phyloP scores from a whole-genome alignment of 2,888 invertebrate genomes.

The Mimas tiliae region DNA sequence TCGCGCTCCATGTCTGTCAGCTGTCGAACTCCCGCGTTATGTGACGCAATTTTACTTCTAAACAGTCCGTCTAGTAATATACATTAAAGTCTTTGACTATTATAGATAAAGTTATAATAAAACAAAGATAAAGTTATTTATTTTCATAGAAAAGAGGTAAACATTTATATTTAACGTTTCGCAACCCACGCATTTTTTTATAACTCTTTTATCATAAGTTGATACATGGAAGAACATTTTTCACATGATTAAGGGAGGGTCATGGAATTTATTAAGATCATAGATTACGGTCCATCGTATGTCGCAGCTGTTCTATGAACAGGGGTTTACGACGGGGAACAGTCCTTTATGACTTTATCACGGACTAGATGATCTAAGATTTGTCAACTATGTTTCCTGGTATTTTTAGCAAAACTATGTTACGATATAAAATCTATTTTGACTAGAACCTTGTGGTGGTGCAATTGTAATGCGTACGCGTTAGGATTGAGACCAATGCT shows the following conservation, averaged over 20 bases:
- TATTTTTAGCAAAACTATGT: background rate
- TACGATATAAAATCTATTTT: too few species aligned
- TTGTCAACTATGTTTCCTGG: background rate
- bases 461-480: too few species aligned
- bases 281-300: slow-evolving; percentile 1
- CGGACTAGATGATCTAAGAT: background rate
- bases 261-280: slow-evolving; percentile 19
- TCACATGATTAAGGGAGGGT: slow-evolving; percentile 10
- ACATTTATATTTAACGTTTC: background rate
- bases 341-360: slow-evolving; percentile 2
- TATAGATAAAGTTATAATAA: too few species aligned
- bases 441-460: too few species aligned
- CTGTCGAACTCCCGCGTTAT: too few species aligned
- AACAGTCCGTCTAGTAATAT: too few species aligned
- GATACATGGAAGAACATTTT: background rate
- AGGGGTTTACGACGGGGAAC: background rate
- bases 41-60: too few species aligned
- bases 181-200: background rate
- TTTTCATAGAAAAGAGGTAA: too few species aligned
- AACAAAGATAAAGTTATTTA: too few species aligned
- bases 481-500: too few species aligned
- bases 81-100: too few species aligned
- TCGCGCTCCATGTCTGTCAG: too few species aligned
- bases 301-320: slow-evolving; percentile 8
- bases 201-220: background rate